phyloP scores from a whole-genome alignment of 2,888 invertebrate species.

The Heterodera filipjevi region DNA sequence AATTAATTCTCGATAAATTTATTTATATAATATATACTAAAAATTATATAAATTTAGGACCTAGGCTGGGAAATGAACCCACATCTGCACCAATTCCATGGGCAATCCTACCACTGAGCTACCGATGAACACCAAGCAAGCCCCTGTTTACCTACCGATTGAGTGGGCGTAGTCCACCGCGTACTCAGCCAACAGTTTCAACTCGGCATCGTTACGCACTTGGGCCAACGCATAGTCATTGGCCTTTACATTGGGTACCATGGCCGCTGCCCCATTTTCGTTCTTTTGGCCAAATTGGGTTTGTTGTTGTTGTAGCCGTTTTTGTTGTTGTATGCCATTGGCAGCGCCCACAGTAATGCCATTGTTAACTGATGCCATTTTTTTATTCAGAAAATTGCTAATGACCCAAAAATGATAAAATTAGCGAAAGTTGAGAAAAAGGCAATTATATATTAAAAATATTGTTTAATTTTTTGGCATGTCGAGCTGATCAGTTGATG shows the following conservation, averaged over 20 bases:
- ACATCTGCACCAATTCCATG: not conserved
- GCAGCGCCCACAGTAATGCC: not conserved
- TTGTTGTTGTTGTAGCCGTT: not conserved
- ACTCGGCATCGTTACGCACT: not conserved
- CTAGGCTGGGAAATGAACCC: no score
- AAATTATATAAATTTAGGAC: no score
- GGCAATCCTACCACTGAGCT: not conserved
- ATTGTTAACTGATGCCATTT: not conserved
- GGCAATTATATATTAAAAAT: no score
- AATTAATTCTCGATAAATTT: no score
- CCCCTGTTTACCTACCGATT: slow-evolving; percentile 10
- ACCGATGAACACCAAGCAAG: not conserved
- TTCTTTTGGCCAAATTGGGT: no score
- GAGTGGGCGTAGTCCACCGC: slow-evolving; percentile 24
- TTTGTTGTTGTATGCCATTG: not conserved
- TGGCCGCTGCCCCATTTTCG: not conserved
- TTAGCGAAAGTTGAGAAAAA: no score
- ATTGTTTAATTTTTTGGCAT: no score
- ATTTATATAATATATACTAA: no score
- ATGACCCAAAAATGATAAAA: no score
- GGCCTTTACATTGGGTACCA: not conserved
- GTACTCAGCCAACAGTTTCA: slow-evolving; percentile 13
- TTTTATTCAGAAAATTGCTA: not conserved
- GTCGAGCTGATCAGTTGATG: no score
- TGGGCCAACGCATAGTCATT: not conserved